phyloP scores from a whole-genome alignment of 2,113 vertebrate genomes.

The Tamias sibiricus region DNA sequence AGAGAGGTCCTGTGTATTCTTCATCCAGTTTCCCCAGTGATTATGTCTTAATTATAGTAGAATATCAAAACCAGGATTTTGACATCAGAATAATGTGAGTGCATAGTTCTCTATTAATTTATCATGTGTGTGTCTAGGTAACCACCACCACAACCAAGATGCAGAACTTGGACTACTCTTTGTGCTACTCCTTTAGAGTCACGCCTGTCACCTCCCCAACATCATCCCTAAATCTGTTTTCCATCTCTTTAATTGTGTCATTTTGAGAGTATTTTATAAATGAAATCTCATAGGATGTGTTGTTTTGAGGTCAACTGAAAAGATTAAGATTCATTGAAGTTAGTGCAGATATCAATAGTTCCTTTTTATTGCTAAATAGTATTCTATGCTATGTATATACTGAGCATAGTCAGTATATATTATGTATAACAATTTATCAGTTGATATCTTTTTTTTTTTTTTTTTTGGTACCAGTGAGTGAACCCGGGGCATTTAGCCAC shows the following conservation, averaged over 20 bases:
- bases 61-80: slow-evolving; percentile 48
- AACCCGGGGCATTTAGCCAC: no score
- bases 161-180: background rate
- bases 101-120: slow-evolving; percentile 3
- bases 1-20: slow-evolving; percentile 40
- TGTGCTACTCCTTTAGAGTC: slow-evolving; percentile 14
- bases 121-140: slow-evolving; percentile 36
- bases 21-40: background rate
- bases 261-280: slow-evolving; percentile 54
- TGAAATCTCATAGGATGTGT: slow-evolving; percentile 53
- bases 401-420: slow-evolving; percentile 1
- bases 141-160: slow-evolving; percentile 18
- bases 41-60: slow-evolving; percentile 51
- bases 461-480: no score
- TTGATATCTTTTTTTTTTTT: background rate
- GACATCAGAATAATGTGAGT: slow-evolving; percentile 8
- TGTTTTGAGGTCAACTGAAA: slow-evolving; percentile 37
- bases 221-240: slow-evolving; percentile 60
- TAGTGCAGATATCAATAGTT: background rate
- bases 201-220: background rate
- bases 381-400: background rate
- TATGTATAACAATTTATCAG: background rate
- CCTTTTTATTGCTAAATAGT: slow-evolving; percentile 50
- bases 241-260: slow-evolving; percentile 39
- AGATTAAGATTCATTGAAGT: background rate